Base-by-base conservation (phyloP, 2,113 vertebrate species). In the Oryzias curvinotus region DNA sequence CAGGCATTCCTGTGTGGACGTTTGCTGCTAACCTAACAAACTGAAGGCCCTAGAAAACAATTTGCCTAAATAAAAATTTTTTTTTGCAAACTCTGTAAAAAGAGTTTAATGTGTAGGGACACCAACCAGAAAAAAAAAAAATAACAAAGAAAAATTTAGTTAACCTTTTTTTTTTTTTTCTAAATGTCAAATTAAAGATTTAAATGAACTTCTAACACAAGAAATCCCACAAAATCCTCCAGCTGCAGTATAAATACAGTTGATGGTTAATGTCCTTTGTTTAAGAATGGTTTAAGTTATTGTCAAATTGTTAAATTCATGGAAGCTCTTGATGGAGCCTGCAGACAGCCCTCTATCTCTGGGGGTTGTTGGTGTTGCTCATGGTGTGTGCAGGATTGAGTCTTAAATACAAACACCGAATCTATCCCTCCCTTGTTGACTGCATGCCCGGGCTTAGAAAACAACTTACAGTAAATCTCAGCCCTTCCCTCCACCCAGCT, bases 391-490 rank as follows among this genome's bases (percentile, higher is more conserved):
- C 45, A 23, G 75, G 74, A 81, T 82, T 81, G 83, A 36, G 73
- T 76, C 81, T 85, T 78, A 82, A 89, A 86, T 56, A 83, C 82
- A 90, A 88, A 88, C 74, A 73, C 73, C 73, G 51, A 72, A 82
- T 78, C 77, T 55, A 70, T 79, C 73, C 81, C 66, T 78, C 78
- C 65, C 77, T 83, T 81, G 72, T 80, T 80, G 81, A 85, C 79
- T 71, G 78, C 81, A 74, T 87, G 83, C 82, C 48, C 71, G 51
- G 81, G 85, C 81, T 87, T 76, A 84, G 67, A 78, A 30, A 59
- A 81, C 73, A 82, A 85, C 85, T 84, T 85, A 73, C 85, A 85
- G 84, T 83, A 84, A 86, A 86, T 75, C 82, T 82, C 53, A 71
- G 69, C 68, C 71, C 75, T 52, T 73, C 75, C 64, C 71, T 70